Evolutionary conservation across 1,140 invertebrate species (phyloP).

Genomic region (Calycopis cecrops): DNA sequence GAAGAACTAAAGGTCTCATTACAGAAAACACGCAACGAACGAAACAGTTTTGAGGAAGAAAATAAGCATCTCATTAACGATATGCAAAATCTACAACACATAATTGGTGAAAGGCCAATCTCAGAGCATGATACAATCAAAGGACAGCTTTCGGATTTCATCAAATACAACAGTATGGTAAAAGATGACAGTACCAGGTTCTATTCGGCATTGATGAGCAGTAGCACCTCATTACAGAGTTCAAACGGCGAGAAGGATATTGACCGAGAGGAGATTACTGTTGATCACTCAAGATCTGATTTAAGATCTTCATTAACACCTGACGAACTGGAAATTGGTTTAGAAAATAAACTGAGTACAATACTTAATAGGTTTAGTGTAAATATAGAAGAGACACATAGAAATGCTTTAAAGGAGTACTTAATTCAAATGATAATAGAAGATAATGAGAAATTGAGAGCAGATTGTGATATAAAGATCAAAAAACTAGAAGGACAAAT

Average conservation of each 20-base stretch:
- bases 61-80: slow-evolving; percentile 78
- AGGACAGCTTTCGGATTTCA: slow-evolving; percentile 60
- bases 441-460: slow-evolving; percentile 63
- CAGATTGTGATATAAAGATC: slow-evolving; percentile 67
- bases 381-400: slow-evolving; percentile 57
- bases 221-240: slow-evolving; percentile 48
- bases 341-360: slow-evolving; percentile 51
- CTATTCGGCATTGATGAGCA: slow-evolving; percentile 56
- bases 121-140: slow-evolving; percentile 68
- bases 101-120: slow-evolving; percentile 72
- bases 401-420: slow-evolving; percentile 69
- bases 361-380: slow-evolving; percentile 63
- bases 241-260: slow-evolving; percentile 60
- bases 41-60: slow-evolving; percentile 77
- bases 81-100: slow-evolving; percentile 76
- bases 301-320: slow-evolving; percentile 44
- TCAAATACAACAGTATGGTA: slow-evolving; percentile 62
- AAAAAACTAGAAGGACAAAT: slow-evolving; percentile 64
- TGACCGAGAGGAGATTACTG: slow-evolving; percentile 58
- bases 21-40: slow-evolving; percentile 75
- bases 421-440: slow-evolving; percentile 71
- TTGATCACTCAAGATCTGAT: slow-evolving; percentile 63
- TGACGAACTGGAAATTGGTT: slow-evolving; percentile 54
- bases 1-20: slow-evolving; percentile 78
- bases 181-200: slow-evolving; percentile 64